Conservation (phyloP, 2,797 vertebrate genomes). For the Girardinus metallicus region DNA sequence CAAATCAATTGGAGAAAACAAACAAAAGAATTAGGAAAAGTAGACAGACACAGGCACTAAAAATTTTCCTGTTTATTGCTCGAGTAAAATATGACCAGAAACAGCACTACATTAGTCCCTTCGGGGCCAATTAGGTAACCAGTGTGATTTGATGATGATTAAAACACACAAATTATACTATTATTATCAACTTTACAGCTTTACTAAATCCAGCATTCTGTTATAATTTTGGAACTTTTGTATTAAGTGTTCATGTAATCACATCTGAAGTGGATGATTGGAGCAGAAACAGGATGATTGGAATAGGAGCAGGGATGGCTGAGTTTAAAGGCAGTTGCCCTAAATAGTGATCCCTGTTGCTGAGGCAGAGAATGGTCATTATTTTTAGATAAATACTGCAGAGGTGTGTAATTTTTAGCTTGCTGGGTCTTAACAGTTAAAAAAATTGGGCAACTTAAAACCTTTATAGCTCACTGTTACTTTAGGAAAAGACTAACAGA, state of each 20-base stretch:
- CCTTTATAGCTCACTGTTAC: background rate
- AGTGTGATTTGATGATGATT: constrained; percentile 25
- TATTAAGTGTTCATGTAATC: constrained; percentile 43
- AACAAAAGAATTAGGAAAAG: background rate
- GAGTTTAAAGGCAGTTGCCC: constrained; percentile 9
- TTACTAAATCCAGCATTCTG: constrained; percentile 24
- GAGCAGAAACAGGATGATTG: constrained; percentile 33
- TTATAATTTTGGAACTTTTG: constrained; percentile 19
- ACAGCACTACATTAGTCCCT: constrained; percentile 9
- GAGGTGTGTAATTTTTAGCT: background rate
- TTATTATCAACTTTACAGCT: constrained; percentile 23
- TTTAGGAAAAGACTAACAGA: background rate
- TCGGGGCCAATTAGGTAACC: constrained; percentile 34
- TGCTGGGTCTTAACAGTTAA: background rate
- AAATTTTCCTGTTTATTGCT: background rate
- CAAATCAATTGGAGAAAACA: constrained; percentile 11
- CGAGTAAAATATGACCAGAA: constrained; percentile 11
- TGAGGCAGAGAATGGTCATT: constrained; percentile 13
- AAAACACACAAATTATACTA: constrained; percentile 20
- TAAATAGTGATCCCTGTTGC: constrained; percentile 21
- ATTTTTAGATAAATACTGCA: constrained; percentile 22
- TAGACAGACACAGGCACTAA: background rate
- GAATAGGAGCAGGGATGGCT: constrained; percentile 13
- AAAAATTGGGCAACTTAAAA: background rate
- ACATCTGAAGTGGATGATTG: constrained; percentile 44